Base-by-base conservation (phyloP, 2,888 invertebrate species). In the Lasioglossum malachurum region DNA sequence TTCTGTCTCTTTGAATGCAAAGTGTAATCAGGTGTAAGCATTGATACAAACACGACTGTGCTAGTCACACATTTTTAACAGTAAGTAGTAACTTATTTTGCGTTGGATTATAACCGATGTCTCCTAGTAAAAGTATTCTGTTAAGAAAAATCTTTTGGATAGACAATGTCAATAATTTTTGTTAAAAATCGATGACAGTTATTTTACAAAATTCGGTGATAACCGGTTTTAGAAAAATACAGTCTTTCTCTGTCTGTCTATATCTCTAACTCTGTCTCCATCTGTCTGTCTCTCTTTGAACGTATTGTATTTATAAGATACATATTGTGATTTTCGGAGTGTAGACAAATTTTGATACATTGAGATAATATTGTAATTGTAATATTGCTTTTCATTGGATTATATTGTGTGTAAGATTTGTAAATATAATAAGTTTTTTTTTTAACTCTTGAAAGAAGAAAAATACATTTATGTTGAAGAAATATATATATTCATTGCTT, bases 11-110 rank as follows among this genome's bases (percentile, higher is more conserved):
- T 90, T 89, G 82, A 89, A 90, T 92, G 86, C 87, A 91, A 90
- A 93, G 91, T 87, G 91, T 93, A 93, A 94, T 92, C 90, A 88
- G 88, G 87, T 92, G 91, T 93, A 87, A 93, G 93, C 92, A 94
- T 93, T 91, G 92, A 93, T 91, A 93, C 91, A 91, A 93, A 93
- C 77, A 87, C 91, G 93, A 94, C 92, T 94, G 91, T 93, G 92
- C 94, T 94, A 94, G 94, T 94, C 94, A 94, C 92, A 93, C 92
- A 92, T 93, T 94, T 94, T 92, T 93, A 92, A 92, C 89, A 91
- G 92, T 93, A 92, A 93, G 93, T 93, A 92, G 92, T 94, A 93
- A 93, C 91, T 93, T 94, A 93, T 94, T 93, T 91, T 91, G 87
- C 85, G 86, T 90, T 89, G 87, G 74, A 90, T 86, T 87, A 84